Conservation (phyloP, 2,888 invertebrate species). For the Ptilodon capucinus region DNA sequence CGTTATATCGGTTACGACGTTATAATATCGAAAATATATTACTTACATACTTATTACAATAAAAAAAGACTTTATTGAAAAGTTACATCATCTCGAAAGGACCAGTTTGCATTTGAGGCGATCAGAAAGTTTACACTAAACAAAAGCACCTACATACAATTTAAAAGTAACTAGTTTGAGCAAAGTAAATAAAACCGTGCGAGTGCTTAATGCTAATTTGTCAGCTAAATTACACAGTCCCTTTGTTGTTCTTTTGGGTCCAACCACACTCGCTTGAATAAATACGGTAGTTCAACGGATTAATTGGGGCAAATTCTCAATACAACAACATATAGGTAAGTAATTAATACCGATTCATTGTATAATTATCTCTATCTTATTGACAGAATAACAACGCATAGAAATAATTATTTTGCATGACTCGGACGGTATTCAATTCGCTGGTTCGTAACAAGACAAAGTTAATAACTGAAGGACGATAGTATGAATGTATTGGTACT, state of each 20-base stretch:
- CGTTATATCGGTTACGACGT: neutral
- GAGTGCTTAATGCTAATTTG: constrained; percentile 25
- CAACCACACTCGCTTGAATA: constrained; percentile 13
- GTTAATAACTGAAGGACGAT: too few relatives aligned
- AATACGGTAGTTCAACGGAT: constrained; percentile 21
- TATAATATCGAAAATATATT: too few relatives aligned
- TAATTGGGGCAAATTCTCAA: constrained; percentile 8
- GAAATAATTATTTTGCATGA: too few relatives aligned
- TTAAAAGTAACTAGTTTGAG: neutral
- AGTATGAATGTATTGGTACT: too few relatives aligned
- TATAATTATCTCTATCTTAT: neutral
- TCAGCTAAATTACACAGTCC: constrained; percentile 33
- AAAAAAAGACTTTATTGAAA: too few relatives aligned
- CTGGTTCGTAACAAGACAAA: too few relatives aligned
- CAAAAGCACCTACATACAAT: neutral
- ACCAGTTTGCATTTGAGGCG: neutral
- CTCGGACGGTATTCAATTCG: too few relatives aligned
- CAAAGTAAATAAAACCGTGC: neutral
- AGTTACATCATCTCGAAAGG: too few relatives aligned
- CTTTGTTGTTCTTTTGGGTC: constrained; percentile 21
- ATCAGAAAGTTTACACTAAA: neutral
- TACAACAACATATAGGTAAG: neutral
- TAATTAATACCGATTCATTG: neutral
- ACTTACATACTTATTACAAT: too few relatives aligned
- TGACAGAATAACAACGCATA: neutral